Base-by-base conservation (phyloP, 2,113 vertebrate genomes). In the Ranitomeya imitator region DNA sequence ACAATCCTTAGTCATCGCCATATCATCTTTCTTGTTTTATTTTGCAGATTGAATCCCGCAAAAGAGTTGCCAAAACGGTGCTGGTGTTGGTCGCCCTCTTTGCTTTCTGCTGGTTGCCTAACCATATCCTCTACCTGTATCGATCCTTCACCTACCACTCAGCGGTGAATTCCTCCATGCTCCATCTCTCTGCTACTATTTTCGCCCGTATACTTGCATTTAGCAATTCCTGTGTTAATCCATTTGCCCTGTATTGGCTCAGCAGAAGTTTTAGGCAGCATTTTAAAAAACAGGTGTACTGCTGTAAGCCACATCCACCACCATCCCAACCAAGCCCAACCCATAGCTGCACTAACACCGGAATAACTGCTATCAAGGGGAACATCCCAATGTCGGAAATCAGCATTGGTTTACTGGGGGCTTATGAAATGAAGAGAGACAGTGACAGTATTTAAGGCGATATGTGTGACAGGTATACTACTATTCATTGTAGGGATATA, bases 91-190 rank as follows among this genome's bases (percentile, higher is more conserved):
- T 96, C 67, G 94, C 92, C 82, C 90, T 96, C 86, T 96, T 96
- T 90, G 96, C 96, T 54, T 89, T 96, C 89, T 96, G 96, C 92
- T 96, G 95, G 96, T 51, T 96, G 89, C 95, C 96, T 0, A 96
- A 95, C 92, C 96, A 96, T 89, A 91, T 95, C 86, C 93, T 96
- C 83, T 95, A 96, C 88, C 90, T 96, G 19, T 96, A 96, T 87
- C 94, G 90, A 86, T 96, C 95, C 1, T 96, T 96, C 83, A 94
- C 93, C 0, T 94, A 94, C 31, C 91, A 94, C 10, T 55, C 92
- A 57, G 92, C 92, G 6, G 82, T 91, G 0, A 92, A 95, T 14
- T 91, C 94, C 60, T 95, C 95, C 76, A 71, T 92, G n/a, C 85
- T 94, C 54, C 95, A 96, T 74, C 92, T 95, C 11, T 52, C 94